Conservation (phyloP, 2,113 vertebrate species). For the Phodopus roborovskii region DNA sequence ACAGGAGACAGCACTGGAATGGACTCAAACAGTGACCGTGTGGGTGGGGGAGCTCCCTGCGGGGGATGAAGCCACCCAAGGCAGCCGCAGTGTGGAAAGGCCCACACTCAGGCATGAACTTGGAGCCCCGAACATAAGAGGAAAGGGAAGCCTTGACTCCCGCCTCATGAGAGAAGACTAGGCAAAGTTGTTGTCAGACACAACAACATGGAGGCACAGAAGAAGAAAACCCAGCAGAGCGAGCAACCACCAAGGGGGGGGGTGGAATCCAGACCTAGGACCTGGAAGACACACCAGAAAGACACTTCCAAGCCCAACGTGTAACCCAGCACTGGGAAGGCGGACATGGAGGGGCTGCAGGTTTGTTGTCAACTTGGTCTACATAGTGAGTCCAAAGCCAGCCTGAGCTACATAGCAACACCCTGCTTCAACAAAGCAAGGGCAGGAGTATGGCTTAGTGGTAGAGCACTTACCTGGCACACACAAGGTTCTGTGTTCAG, state of each 20-base stretch:
- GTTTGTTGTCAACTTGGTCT: not conserved
- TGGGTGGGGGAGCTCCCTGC: not conserved
- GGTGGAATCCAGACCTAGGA: not conserved
- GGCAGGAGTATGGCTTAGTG: not conserved
- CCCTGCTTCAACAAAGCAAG: not conserved
- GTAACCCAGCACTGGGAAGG: not conserved
- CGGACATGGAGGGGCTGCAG: not conserved
- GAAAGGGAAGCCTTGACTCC: accelerated
- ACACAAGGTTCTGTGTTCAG: not conserved
- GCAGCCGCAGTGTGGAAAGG: accelerated
- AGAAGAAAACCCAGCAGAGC: not conserved
- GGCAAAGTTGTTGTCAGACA: accelerated
- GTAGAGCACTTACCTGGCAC: not conserved
- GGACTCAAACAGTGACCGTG: not conserved
- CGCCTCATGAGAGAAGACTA: not conserved
- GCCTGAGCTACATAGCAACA: not conserved
- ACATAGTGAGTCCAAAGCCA: not conserved
- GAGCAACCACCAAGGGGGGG: accelerated
- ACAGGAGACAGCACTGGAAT: not conserved
- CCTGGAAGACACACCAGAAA: not conserved
- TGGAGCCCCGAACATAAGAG: accelerated
- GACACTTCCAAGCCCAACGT: too few relatives aligned
- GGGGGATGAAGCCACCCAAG: not conserved
- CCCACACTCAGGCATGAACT: accelerated
- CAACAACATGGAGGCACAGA: too few relatives aligned